Base-by-base conservation (phyloP, 1,140 invertebrate species). In the Nomia melanderi region DNA sequence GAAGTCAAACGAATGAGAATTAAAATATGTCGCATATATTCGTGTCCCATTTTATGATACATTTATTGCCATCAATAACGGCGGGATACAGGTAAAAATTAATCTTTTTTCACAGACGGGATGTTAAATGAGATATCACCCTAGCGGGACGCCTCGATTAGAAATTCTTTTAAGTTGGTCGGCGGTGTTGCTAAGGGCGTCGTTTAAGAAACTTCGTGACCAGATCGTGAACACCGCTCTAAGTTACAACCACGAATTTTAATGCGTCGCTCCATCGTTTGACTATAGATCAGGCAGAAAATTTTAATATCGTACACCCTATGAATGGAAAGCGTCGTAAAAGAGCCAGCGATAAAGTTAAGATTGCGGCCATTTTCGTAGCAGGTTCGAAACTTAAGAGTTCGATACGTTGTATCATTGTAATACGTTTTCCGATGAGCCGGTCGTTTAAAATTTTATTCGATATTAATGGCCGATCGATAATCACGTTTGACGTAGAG, bases 251-350 rank as follows among this genome's bases (percentile, higher is more conserved):
- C 14, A 31, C 54, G 53, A 76, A 60, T 69, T 74, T 57, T 66
- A 71, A 77, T 77, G 39, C 33, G 14, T 9, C 17, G 20, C 14
- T 12, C 2, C 7, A 25, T 17, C 4, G 14, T 17, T 29, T 7
- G 4, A 23, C n/a, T 59, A 31, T 50, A 44, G 73, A 47, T 78
- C 33, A 17, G 39, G 29, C 54, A 2, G 25, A 64, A 82, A 78
- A 83, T 78, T 82, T 65, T 70, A 60, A 82, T 73, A 73, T 73
- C 50, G 29, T 9, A 8, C 14, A 5, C 2, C 9, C 27, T n/a
- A 11, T 14, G 27, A 53, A 50, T 3, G 41, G 27, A 66, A 41
- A 8, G 47, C 23, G 27, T 5, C 33, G 33, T 5, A 71, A 81
- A 77, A 73, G 23, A 50, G 1, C 3, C 20, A 2, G 53, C 29